Evolutionary conservation across 1,140 invertebrate species (phyloP).

Genomic region (Caenorhabditis tropicalis): DNA sequence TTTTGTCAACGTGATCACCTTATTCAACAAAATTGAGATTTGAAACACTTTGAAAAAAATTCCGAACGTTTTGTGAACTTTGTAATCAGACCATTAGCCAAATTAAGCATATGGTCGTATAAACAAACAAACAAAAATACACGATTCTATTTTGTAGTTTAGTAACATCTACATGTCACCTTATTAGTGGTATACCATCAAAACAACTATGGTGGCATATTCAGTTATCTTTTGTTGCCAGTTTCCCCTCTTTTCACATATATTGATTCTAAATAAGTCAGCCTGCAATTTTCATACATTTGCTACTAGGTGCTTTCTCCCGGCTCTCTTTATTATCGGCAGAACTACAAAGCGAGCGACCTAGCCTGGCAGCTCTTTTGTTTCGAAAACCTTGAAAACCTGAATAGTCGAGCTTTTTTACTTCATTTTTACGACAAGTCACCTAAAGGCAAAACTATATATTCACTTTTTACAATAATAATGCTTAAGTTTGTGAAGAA

Average conservation of each 20-base stretch:
- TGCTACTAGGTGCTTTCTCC: not conserved
- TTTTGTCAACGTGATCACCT: too few relatives aligned
- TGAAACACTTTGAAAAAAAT: too few relatives aligned
- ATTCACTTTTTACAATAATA: not conserved
- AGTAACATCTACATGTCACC: too few relatives aligned
- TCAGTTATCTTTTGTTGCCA: not conserved
- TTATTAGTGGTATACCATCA: too few relatives aligned
- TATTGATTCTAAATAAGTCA: not conserved
- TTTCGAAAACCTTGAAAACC: conserved; percentile 22
- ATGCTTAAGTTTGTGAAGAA: conserved; percentile 5
- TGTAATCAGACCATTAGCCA: too few relatives aligned
- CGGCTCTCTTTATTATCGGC: not conserved
- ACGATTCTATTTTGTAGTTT: too few relatives aligned
- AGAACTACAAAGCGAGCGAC: not conserved
- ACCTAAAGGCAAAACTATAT: not conserved
- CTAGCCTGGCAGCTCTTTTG: not conserved
- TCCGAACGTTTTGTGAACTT: too few relatives aligned
- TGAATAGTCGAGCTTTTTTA: not conserved
- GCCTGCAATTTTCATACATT: conserved; percentile 44
- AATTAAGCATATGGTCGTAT: too few relatives aligned
- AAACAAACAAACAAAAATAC: too few relatives aligned
- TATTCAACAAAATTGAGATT: too few relatives aligned
- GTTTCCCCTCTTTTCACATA: not conserved
- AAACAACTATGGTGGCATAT: not conserved
- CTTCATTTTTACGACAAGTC: not conserved